Percentiles rank a stretch among this genome's conserved stretches.
These are phyloP conservation scores for Natator depressus DNA, from an alignment of 2,113 vertebrate species.

Conservation along the genomic window DNA sequence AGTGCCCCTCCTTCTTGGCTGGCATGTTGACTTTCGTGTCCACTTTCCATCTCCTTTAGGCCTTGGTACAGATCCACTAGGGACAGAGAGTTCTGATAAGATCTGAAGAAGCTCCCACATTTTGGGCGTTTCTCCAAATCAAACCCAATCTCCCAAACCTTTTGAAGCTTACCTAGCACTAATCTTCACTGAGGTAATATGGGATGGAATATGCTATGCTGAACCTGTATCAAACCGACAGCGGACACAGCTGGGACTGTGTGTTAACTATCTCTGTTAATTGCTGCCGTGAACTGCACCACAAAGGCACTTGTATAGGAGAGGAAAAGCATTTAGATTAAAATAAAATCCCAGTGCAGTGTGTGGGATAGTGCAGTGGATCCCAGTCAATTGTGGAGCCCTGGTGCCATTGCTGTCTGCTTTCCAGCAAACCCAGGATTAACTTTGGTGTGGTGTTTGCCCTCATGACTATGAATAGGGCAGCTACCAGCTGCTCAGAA, in stretches of 20 bases:
- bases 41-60: conserved; percentile 19
- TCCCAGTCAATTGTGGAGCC: conserved; percentile 11
- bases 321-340: conserved; percentile 18
- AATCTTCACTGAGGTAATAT: conserved; percentile 35
- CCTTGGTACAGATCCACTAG: not conserved
- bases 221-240: not conserved
- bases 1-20: conserved; percentile 11
- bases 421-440: conserved; percentile 19
- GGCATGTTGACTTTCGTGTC: not conserved
- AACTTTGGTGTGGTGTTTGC: not conserved
- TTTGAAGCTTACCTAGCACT: conserved; percentile 34
- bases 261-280: not conserved
- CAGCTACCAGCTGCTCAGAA: conserved; percentile 67
- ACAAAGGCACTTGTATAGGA: not conserved
- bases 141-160: conserved; percentile 54
- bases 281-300: conserved; percentile 26
- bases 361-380: conserved; percentile 10
- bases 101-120: conserved; percentile 4
- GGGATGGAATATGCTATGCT: conserved; percentile 22
- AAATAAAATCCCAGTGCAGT: conserved; percentile 30
- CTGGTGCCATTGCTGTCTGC: conserved; percentile 15
- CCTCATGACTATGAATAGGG: not conserved
- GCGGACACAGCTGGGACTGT: conserved; percentile 30
- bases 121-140: conserved; percentile 54
- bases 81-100: conserved; percentile 20